Conservation (phyloP, 2,888 invertebrate genomes). For the Mythimna pallens region DNA sequence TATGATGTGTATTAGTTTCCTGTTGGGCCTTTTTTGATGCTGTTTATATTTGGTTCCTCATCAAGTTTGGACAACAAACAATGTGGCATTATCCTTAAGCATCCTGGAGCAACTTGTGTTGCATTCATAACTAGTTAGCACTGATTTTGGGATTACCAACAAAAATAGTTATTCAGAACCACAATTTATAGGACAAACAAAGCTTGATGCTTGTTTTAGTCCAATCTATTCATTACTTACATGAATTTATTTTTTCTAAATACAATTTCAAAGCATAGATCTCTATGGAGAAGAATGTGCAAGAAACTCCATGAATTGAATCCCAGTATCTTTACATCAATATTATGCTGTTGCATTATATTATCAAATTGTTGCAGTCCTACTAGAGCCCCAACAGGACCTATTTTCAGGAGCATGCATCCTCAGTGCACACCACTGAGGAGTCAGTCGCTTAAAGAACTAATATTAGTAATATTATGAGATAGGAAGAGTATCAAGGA, state of each 20-base stretch:
- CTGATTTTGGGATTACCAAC: neutral
- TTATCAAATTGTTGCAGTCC: neutral
- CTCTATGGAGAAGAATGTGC: too few species aligned
- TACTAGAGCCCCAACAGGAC: too few species aligned
- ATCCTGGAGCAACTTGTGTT: neutral
- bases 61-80: conserved; percentile 18
- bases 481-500: too few species aligned
- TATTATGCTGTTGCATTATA: neutral
- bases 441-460: too few species aligned
- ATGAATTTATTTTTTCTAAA: neutral
- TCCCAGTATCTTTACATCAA: neutral
- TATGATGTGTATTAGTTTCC: conserved; percentile 39
- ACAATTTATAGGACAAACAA: neutral
- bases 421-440: too few species aligned
- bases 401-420: too few species aligned
- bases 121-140: neutral
- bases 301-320: too few species aligned
- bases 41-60: conserved; percentile 15
- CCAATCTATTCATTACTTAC: neutral
- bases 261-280: neutral
- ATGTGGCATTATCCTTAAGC: conserved; percentile 23
- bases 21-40: conserved; percentile 33
- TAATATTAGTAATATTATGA: too few species aligned
- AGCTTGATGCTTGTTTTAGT: neutral
- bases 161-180: too few species aligned